Evolutionary conservation across 2,797 vertebrate species (phyloP).

Genomic region (Mallotus villosus): DNA sequence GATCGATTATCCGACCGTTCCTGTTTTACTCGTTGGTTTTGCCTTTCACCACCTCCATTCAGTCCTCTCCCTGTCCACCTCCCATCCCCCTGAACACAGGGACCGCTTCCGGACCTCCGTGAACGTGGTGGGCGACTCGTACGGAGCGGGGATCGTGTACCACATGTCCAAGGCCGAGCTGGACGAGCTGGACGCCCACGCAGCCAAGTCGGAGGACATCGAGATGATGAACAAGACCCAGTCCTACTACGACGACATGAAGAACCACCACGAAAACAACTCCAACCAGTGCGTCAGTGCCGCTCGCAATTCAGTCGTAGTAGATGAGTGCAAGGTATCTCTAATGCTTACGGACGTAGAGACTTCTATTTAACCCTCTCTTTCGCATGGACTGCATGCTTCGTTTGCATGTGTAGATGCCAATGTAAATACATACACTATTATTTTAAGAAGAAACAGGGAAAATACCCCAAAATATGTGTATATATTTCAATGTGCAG

Average conservation of each 20-base stretch:
- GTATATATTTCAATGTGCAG: conserved; percentile 38
- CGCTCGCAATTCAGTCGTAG: conserved; percentile 94
- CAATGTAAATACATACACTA: conserved; percentile 34
- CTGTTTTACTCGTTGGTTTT: no score
- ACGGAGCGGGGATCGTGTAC: conserved; percentile 96
- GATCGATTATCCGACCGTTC: background rate
- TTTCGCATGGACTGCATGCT: conserved; percentile 24
- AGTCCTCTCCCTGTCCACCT: background rate
- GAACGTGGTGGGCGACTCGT: conserved; percentile 97
- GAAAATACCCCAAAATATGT: conserved; percentile 34
- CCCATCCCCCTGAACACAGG: conserved; percentile 64
- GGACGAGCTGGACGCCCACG: conserved; percentile 87
- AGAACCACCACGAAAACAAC: conserved; percentile 98
- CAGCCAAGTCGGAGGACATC: conserved; percentile 86
- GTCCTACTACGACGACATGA: conserved; percentile 93
- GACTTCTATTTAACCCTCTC: conserved; percentile 84
- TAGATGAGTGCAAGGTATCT: conserved; percentile 99
- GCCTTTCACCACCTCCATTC: background rate
- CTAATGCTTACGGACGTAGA: conserved; percentile 91
- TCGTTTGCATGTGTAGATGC: conserved; percentile 25
- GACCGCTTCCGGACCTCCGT: conserved; percentile 98
- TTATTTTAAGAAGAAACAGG: conserved; percentile 31
- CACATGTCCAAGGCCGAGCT: conserved; percentile 95
- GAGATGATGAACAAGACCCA: conserved; percentile 96
- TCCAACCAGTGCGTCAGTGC: conserved; percentile 96